phyloP scores from a whole-genome alignment of 2,797 vertebrate species.

The Potorous gilbertii region DNA sequence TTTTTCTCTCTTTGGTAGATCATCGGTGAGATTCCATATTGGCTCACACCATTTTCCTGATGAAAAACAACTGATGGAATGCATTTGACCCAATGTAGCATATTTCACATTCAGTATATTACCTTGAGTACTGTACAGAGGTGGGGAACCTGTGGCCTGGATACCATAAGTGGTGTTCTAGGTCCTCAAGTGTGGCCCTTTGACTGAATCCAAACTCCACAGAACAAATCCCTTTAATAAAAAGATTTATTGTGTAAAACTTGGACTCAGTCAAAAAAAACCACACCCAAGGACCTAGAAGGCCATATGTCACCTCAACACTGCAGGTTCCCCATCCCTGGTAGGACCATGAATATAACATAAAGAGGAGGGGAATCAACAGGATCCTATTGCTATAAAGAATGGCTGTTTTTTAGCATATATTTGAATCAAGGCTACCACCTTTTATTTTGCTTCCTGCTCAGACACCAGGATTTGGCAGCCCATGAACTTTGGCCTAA shows the following conservation, averaged over 20 bases:
- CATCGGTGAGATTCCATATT: not conserved
- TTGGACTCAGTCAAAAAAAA: too few species aligned
- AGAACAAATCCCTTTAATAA: too few species aligned
- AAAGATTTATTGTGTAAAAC: too few species aligned
- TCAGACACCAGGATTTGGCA: not conserved
- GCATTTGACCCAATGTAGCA: not conserved
- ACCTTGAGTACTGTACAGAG: not conserved
- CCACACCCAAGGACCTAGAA: too few species aligned
- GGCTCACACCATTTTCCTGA: not conserved
- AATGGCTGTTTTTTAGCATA: not conserved
- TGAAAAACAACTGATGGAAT: not conserved
- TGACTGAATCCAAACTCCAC: too few species aligned
- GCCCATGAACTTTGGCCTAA: not conserved
- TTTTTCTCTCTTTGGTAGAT: slow-evolving; percentile 8
- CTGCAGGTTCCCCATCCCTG: too few species aligned
- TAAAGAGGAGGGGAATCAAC: not conserved
- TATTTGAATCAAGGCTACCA: not conserved
- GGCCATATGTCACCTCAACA: too few species aligned
- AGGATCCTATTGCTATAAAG: not conserved
- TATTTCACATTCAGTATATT: not conserved
- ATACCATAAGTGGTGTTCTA: too few species aligned
- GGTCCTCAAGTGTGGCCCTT: too few species aligned
- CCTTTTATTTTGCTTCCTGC: not conserved
- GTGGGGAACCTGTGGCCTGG: too few species aligned
- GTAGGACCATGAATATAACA: not conserved